These are phyloP conservation scores for Minunthozetes semirufus DNA, from an alignment of 2,888 invertebrate species.

Conservation along the genomic window DNA sequence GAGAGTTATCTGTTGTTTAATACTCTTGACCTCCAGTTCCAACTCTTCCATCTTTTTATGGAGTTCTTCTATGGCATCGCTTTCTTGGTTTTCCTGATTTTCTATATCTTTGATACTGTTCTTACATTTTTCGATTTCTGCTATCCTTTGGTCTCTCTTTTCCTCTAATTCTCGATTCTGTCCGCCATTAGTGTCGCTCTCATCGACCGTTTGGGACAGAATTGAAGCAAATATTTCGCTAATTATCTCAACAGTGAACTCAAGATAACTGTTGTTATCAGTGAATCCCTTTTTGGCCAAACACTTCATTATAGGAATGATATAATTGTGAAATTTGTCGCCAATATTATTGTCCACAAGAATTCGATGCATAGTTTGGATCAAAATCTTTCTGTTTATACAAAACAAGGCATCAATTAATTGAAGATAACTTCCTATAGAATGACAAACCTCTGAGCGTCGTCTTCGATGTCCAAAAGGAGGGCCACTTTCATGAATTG, in stretches of 20 bases:
- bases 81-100: no score
- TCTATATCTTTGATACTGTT: slow-evolving; percentile 55
- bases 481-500: slow-evolving; percentile 59
- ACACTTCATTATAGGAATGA: not conserved
- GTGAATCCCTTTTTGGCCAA: not conserved
- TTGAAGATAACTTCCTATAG: no score
- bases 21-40: slow-evolving; percentile 43
- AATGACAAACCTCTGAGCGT: slow-evolving; percentile 53
- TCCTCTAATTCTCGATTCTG: slow-evolving; percentile 30
- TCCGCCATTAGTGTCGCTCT: not conserved
- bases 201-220: not conserved
- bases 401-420: not conserved
- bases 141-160: slow-evolving; percentile 56
- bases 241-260: not conserved
- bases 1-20: slow-evolving; percentile 48
- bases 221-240: slow-evolving; percentile 5
- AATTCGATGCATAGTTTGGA: not conserved
- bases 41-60: slow-evolving; percentile 44
- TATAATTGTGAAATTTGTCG: not conserved
- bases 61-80: no score
- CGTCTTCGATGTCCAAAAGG: slow-evolving; percentile 60
- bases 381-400: not conserved
- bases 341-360: not conserved
- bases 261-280: not conserved
- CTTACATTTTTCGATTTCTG: slow-evolving; percentile 55